These are phyloP conservation scores for Heloderma charlesbogerti DNA, from an alignment of 2,113 vertebrate species.

Conservation along the genomic window DNA sequence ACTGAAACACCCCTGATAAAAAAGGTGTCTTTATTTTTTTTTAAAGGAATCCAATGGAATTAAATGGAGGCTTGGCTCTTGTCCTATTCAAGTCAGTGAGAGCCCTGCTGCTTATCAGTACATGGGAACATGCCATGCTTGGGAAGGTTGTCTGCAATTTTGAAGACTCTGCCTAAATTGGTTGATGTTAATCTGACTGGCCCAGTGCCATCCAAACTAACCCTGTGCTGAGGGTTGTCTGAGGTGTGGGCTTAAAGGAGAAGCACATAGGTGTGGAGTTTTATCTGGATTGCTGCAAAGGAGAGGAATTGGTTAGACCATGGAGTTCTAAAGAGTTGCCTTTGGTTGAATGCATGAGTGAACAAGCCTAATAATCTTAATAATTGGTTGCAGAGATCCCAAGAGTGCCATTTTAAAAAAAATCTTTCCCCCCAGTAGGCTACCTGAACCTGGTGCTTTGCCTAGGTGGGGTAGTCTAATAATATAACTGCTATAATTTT, in stretches of 20 bases:
- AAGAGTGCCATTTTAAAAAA: neutral
- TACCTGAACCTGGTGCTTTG: fast-evolving
- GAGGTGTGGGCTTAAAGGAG: fast-evolving
- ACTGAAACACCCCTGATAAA: constrained; percentile 39
- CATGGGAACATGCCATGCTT: neutral
- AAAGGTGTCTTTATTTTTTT: constrained; percentile 37
- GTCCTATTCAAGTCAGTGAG: neutral
- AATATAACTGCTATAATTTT: constrained; percentile 14
- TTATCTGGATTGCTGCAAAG: constrained; percentile 10
- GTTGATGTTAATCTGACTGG: constrained; percentile 62
- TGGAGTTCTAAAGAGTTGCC: constrained; percentile 23
- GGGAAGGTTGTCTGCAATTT: neutral
- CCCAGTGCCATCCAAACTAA: neutral
- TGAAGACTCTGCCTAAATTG: constrained; percentile 2
- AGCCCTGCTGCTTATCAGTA: neutral
- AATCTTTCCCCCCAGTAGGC: neutral
- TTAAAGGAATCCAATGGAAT: neutral
- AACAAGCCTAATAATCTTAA: constrained; percentile 46
- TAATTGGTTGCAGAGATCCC: constrained; percentile 48
- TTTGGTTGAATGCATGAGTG: constrained; percentile 43
- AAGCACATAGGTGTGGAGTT: neutral
- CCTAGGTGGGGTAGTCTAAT: neutral
- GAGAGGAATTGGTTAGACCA: constrained; percentile 1
- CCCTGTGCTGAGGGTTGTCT: neutral
- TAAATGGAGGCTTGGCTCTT: neutral